phyloP scores from a whole-genome alignment of 2,797 vertebrate species.

The Myotis myotis region DNA sequence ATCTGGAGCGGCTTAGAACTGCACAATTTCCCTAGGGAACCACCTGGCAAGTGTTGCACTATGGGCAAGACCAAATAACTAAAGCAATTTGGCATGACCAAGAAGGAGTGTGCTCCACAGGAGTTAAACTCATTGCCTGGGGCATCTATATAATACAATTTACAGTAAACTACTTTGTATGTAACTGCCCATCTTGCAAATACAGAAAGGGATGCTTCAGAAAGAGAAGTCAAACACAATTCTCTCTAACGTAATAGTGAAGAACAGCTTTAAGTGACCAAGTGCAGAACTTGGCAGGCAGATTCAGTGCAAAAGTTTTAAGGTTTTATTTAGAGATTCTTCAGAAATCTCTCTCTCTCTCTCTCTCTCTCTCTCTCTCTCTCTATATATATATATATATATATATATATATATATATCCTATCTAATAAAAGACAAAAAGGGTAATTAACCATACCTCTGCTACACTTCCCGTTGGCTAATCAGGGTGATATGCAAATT shows the following conservation, averaged over 20 bases:
- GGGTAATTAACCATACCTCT: no score
- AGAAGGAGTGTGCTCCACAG: conserved; percentile 49
- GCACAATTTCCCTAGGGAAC: conserved; percentile 48
- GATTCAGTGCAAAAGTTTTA: neutral
- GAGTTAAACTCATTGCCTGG: conserved; percentile 65
- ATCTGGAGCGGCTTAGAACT: neutral
- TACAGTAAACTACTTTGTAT: neutral
- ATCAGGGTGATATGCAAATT: no score
- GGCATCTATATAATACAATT: conserved; percentile 9
- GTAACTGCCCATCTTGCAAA: neutral
- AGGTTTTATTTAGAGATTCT: neutral
- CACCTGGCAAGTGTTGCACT: conserved; percentile 18
- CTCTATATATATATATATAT: no score
- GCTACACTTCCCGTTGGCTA: no score
- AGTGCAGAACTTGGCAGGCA: neutral
- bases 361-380: no score
- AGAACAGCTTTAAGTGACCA: neutral
- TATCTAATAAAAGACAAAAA: no score
- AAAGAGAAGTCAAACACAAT: neutral
- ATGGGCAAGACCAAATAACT: conserved; percentile 42
- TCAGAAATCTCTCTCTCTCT: neutral
- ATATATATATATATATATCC: no score
- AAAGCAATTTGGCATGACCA: conserved; percentile 46
- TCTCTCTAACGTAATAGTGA: neutral
- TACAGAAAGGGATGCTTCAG: neutral